Base-by-base conservation (phyloP, 2,797 vertebrate species). In the Crypturellus tataupa region DNA sequence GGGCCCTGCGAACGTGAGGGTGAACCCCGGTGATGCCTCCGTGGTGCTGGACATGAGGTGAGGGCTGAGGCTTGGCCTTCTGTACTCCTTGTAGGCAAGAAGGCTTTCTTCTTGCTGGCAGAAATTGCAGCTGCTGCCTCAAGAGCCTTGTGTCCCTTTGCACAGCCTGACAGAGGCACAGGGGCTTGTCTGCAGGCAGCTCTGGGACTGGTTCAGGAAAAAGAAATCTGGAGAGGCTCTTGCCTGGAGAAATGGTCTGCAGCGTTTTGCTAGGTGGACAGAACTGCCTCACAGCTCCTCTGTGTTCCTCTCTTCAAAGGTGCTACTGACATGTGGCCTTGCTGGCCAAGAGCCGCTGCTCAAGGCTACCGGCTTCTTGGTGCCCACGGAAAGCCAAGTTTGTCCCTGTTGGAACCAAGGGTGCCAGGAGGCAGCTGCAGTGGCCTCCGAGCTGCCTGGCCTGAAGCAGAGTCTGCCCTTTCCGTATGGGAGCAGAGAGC, bases 11-110 rank as follows among this genome's bases (percentile, higher is more conserved):
- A 60, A 21, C 9, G 20, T 42, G 53, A 31, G 10, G 16, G 11
- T 2, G 3, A 72, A 69, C 40, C 19, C 40, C 70, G 71, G 33
- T 53, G 37, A 29, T 31, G 37, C 31, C n/a, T 20, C 24, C 20
- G 12, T 1, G 1, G 5, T 0, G 20, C 10, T 5, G 3, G 4
- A 65, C 0, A 2, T 12, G 2, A 1, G 8, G 35, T n/a, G 27
- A 37, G 9, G 17, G 10, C 25, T 70, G 56, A 72, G 33, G 40
- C 35, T 71, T 77, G 51, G 47, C 9, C 14, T 46, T 24, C 5
- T 27, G 19, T 31, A 35, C 39, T 89, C 33, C 12, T 71, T 1
- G 3, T 31, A 4, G 9, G 31, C 31, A 42, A 44, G 47, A 39
- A 51, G 12, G 10, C 19, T 68, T 88, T 73, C 35, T 63, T 3